These are phyloP conservation scores for Meliscaeva auricollis DNA, from an alignment of 2,888 invertebrate species.

Conservation along the genomic window DNA sequence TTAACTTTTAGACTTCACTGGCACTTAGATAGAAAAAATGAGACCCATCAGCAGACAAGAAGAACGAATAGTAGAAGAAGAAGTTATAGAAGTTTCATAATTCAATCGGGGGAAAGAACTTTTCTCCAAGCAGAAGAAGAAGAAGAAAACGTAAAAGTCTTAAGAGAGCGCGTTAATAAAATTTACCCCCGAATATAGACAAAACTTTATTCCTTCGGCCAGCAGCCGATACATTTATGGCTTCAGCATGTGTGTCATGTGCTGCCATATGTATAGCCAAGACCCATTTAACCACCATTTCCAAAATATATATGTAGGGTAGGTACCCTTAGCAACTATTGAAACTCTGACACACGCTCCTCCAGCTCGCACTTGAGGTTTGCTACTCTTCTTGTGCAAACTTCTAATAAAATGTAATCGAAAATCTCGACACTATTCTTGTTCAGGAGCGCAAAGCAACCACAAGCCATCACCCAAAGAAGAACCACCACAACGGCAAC, in stretches of 20 bases:
- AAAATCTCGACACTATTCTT: conserved; percentile 64
- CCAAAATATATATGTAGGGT: neutral
- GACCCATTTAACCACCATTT: neutral
- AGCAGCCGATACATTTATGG: conserved; percentile 64
- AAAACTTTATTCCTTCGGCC: conserved; percentile 65
- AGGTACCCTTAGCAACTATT: neutral
- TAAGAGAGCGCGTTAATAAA: conserved; percentile 70
- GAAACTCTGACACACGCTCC: conserved; percentile 42
- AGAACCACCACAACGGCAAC: conserved; percentile 17
- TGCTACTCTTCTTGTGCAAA: conserved; percentile 42
- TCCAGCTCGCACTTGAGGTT: conserved; percentile 30
- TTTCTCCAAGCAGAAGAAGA: neutral
- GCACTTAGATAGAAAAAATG: neutral
- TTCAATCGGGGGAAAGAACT: conserved; percentile 67
- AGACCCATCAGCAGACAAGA: conserved; percentile 9
- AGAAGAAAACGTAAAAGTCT: conserved; percentile 50
- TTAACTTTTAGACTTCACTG: conserved; percentile 12
- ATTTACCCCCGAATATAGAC: conserved; percentile 55
- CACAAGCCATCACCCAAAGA: conserved; percentile 36
- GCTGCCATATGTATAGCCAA: neutral
- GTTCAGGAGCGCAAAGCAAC: conserved; percentile 44
- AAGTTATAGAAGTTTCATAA: conserved; percentile 63
- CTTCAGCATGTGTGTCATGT: conserved; percentile 36
- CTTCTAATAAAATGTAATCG: conserved; percentile 70
- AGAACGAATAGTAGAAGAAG: neutral